Percentiles rank a stretch among this genome's conserved stretches.
These are phyloP conservation scores for Apodemia duryi DNA, from an alignment of 2,888 invertebrate species.

Conservation along the genomic window DNA sequence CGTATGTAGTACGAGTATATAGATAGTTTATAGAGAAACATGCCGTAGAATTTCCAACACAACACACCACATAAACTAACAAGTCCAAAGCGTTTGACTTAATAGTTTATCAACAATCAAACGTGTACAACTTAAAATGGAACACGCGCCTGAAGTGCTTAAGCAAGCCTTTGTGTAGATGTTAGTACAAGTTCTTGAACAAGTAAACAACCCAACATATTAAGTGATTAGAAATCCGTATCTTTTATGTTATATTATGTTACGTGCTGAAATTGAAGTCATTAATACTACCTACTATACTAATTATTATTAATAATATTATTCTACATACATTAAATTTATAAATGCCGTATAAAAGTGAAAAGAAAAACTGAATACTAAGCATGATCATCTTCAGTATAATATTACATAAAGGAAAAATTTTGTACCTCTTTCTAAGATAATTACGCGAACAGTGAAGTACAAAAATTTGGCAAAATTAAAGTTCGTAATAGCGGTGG, in stretches of 20 bases:
- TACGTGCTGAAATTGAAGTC: not conserved
- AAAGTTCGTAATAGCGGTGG: too few species aligned
- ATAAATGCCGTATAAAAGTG: too few species aligned
- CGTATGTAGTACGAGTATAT: too few species aligned
- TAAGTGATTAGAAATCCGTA: not conserved
- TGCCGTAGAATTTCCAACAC: not conserved
- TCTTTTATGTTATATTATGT: not conserved
- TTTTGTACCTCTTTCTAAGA: too few species aligned
- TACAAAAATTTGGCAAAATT: too few species aligned
- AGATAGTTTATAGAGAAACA: not conserved
- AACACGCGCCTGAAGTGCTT: conserved; percentile 8
- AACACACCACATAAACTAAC: conserved; percentile 5
- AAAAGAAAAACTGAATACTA: too few species aligned
- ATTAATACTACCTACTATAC: too few species aligned
- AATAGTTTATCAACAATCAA: conserved; percentile 21
- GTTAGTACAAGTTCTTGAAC: not conserved
- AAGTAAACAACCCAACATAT: conserved; percentile 8
- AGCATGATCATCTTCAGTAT: too few species aligned
- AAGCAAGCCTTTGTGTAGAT: conserved; percentile 2
- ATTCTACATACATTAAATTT: too few species aligned
- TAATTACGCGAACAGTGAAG: too few species aligned
- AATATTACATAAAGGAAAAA: too few species aligned
- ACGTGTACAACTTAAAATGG: conserved; percentile 13
- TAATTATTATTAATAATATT: too few species aligned
- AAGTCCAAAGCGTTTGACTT: conserved; percentile 18